These are phyloP conservation scores for Megaustenia siamemsis DNA, from an alignment of 2,888 invertebrate species.

Conservation along the genomic window DNA sequence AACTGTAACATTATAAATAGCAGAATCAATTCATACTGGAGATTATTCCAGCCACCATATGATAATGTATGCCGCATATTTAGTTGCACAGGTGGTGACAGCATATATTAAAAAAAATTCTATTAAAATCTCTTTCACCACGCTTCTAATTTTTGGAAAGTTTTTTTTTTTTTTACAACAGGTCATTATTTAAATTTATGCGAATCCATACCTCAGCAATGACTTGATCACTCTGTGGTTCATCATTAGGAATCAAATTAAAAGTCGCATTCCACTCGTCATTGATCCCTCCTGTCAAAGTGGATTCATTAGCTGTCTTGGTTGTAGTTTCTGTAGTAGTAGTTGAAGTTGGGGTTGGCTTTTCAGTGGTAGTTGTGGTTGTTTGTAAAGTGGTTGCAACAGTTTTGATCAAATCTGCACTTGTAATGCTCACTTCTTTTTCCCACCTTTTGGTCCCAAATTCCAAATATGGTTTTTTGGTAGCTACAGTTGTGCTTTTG, in stretches of 20 bases:
- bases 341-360: not conserved
- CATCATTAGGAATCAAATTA: constrained; percentile 12
- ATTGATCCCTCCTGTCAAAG: not conserved
- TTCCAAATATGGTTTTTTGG: not conserved
- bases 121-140: too few relatives aligned
- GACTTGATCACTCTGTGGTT: constrained; percentile 9
- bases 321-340: constrained; percentile 10
- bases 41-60: too few relatives aligned
- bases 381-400: not conserved
- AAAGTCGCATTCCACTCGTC: not conserved
- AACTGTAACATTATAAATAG: too few relatives aligned
- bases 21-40: too few relatives aligned
- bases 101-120: too few relatives aligned
- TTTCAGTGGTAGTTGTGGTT: constrained; percentile 23
- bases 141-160: too few relatives aligned
- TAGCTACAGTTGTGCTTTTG: not conserved
- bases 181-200: too few relatives aligned
- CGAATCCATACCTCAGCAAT: not conserved
- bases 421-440: not conserved
- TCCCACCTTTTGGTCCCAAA: constrained; percentile 22
- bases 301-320: not conserved
- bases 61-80: too few relatives aligned
- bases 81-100: too few relatives aligned
- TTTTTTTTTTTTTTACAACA: too few relatives aligned
- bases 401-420: not conserved